A percentile compares a stretch with the other conserved stretches of the same genome.
These are phyloP conservation scores for Nipponacmea schrenckii DNA, from an alignment of 2,888 invertebrate genomes.

Conservation along the genomic window DNA sequence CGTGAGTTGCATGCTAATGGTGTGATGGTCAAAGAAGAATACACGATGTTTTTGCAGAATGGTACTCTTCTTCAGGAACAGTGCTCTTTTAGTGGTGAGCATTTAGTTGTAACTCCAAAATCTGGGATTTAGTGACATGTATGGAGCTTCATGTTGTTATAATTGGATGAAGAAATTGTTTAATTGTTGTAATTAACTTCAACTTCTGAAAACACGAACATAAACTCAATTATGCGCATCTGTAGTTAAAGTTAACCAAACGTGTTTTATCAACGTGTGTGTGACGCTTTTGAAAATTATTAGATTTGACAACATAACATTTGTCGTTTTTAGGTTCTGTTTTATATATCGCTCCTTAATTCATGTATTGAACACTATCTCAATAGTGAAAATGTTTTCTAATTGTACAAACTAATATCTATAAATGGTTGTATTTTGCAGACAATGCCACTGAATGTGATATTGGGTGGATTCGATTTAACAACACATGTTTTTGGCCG, in stretches of 20 bases:
- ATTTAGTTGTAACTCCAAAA: too few relatives aligned
- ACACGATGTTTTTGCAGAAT: background rate
- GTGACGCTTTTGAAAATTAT: too few relatives aligned
- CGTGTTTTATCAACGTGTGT: too few relatives aligned
- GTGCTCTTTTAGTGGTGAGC: background rate
- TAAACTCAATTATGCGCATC: too few relatives aligned
- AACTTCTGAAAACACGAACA: too few relatives aligned
- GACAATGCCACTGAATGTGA: background rate
- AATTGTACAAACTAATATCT: too few relatives aligned
- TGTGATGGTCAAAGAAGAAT: background rate
- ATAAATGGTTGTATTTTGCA: background rate
- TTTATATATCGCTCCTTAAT: too few relatives aligned
- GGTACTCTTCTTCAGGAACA: background rate
- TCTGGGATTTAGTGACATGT: background rate
- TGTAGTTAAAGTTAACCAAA: too few relatives aligned
- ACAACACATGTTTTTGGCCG: background rate
- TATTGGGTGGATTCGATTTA: background rate
- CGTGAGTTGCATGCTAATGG: background rate
- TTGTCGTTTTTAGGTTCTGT: too few relatives aligned
- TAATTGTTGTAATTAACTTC: background rate
- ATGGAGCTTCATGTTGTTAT: background rate
- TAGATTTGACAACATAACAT: too few relatives aligned
- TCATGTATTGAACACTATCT: too few relatives aligned
- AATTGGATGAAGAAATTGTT: background rate
- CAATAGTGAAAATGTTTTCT: too few relatives aligned